Evolutionary conservation across 2,113 vertebrate species (phyloP).

Genomic region (Chionis minor): DNA sequence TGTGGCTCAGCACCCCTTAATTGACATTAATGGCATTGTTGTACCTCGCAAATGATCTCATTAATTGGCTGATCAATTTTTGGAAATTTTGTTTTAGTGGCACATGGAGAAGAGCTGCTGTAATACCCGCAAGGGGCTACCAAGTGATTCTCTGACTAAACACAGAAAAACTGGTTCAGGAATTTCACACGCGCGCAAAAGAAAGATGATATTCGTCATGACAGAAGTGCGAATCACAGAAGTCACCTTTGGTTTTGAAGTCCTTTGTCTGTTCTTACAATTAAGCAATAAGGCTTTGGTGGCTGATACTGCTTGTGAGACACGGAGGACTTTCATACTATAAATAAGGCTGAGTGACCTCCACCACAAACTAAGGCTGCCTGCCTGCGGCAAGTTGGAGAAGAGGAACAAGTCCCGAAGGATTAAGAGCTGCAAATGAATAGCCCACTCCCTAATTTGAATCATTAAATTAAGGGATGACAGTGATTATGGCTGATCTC

Average conservation of each 20-base stretch:
- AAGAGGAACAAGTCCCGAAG: background rate
- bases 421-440: conserved; percentile 37
- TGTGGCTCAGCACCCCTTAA: background rate
- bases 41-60: background rate
- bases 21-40: background rate
- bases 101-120: background rate
- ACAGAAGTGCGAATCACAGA: background rate
- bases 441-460: conserved; percentile 1
- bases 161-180: background rate
- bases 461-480: conserved; percentile 19
- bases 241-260: conserved; percentile 6
- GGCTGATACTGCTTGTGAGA: background rate
- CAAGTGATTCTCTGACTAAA: background rate
- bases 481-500: background rate
- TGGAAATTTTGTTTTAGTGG: background rate
- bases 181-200: background rate
- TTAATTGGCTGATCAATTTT: background rate
- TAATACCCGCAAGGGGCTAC: background rate
- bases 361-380: background rate
- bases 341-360: background rate
- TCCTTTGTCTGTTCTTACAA: background rate
- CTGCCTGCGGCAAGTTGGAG: conserved; percentile 17
- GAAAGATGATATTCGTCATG: background rate
- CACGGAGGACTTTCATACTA: background rate
- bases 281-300: background rate